These are phyloP conservation scores for Apeira syringaria DNA, from an alignment of 2,888 invertebrate genomes.

Conservation along the genomic window DNA sequence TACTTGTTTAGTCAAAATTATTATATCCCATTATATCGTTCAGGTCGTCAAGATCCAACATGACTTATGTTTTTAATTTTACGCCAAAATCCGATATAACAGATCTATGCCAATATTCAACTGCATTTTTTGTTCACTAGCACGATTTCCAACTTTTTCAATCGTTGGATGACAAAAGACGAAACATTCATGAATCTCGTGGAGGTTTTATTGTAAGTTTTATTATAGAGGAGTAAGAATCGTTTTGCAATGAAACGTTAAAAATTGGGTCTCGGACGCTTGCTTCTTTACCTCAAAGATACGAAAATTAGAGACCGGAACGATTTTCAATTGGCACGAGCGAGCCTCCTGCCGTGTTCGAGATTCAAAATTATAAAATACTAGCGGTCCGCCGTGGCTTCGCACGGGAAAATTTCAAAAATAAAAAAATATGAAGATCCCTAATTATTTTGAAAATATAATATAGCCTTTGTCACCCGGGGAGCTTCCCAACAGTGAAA, in stretches of 20 bases:
- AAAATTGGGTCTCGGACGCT: slow-evolving; percentile 70
- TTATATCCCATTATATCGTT: too few relatives aligned
- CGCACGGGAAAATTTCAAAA: too few relatives aligned
- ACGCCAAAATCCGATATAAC: slow-evolving; percentile 61
- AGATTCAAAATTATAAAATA: slow-evolving; percentile 46
- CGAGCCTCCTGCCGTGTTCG: slow-evolving; percentile 45
- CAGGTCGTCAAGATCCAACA: too few relatives aligned
- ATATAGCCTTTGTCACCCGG: too few relatives aligned
- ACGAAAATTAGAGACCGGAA: slow-evolving; percentile 57
- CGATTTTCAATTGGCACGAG: slow-evolving; percentile 64
- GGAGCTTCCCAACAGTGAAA: too few relatives aligned
- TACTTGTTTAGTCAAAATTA: too few relatives aligned
- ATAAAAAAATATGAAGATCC: too few relatives aligned
- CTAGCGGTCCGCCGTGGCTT: too few relatives aligned
- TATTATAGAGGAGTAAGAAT: slow-evolving; percentile 42
- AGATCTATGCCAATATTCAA: slow-evolving; percentile 78
- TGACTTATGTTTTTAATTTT: slow-evolving; percentile 56
- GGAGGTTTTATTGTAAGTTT: slow-evolving; percentile 32
- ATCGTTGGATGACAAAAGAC: slow-evolving; percentile 72
- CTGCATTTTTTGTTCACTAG: slow-evolving; percentile 60
- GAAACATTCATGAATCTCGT: slow-evolving; percentile 44
- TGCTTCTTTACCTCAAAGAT: slow-evolving; percentile 57
- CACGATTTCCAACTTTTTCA: slow-evolving; percentile 80
- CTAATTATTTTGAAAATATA: too few relatives aligned
- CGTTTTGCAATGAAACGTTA: slow-evolving; percentile 36